phyloP scores from a whole-genome alignment of 2,888 invertebrate genomes.

The Drosophila formosana region DNA sequence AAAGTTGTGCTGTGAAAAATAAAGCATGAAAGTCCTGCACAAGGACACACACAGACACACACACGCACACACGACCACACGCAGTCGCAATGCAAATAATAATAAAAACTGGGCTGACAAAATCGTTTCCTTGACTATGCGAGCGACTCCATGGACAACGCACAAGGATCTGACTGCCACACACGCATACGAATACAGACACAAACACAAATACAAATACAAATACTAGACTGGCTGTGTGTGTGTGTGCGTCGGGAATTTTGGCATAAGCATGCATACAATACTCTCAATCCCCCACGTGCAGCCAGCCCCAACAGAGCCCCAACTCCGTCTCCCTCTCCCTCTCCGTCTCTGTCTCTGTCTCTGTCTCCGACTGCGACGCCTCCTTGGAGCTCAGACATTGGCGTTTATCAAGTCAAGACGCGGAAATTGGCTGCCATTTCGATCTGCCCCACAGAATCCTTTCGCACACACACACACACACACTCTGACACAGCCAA shows the following conservation, averaged over 20 bases:
- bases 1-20: slow-evolving; percentile 68
- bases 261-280: slow-evolving; percentile 12
- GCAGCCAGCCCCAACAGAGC: background rate
- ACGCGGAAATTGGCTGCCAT: slow-evolving; percentile 68
- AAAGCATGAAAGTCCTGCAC: slow-evolving; percentile 55
- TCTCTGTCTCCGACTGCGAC: background rate
- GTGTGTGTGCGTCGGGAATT: background rate
- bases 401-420: slow-evolving; percentile 63
- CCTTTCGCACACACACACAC: slow-evolving; percentile 9
- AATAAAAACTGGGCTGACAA: slow-evolving; percentile 58
- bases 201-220: background rate
- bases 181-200: background rate
- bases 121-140: slow-evolving; percentile 60
- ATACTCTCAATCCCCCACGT: slow-evolving; percentile 13
- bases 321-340: slow-evolving; percentile 12
- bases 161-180: slow-evolving; percentile 19
- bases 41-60: slow-evolving; percentile 42
- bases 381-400: slow-evolving; percentile 8
- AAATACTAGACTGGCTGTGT: background rate
- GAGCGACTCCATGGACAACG: slow-evolving; percentile 53
- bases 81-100: slow-evolving; percentile 74
- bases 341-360: background rate
- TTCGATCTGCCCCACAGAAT: slow-evolving; percentile 55
- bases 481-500: background rate
- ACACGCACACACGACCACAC: slow-evolving; percentile 46